Percentiles rank a stretch among this genome's conserved stretches.
Conservation (phyloP, 2,888 invertebrate genomes). For the Harpagoxenus sublaevis region DNA sequence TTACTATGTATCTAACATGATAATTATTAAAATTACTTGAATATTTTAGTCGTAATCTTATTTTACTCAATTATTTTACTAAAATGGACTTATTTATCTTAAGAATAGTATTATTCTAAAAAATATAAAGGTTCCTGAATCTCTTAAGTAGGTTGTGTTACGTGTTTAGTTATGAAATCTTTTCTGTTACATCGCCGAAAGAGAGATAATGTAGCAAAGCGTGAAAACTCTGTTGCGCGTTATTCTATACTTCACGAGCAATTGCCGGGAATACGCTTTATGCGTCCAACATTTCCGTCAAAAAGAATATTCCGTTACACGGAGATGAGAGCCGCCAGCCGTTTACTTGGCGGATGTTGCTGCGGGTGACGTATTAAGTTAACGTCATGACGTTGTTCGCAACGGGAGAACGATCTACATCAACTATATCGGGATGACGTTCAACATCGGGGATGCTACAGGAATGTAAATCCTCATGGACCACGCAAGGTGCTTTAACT, state of each 20-base stretch:
- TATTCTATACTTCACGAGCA: not conserved
- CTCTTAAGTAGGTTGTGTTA: not conserved
- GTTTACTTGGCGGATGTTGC: conserved; percentile 52
- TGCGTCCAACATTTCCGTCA: conserved; percentile 35
- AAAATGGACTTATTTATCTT: not conserved
- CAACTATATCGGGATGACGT: conserved; percentile 23
- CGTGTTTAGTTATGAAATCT: not conserved
- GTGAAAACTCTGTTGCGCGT: not conserved
- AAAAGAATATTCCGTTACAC: conserved; percentile 60
- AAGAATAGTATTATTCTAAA: not conserved
- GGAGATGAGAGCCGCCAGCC: conserved; percentile 34
- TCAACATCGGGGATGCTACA: conserved; percentile 31
- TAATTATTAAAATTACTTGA: not conserved
- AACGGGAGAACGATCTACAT: conserved; percentile 43
- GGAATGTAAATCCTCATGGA: conserved; percentile 52
- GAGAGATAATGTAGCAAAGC: not conserved
- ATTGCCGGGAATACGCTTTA: conserved; percentile 14
- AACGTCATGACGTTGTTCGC: conserved; percentile 56
- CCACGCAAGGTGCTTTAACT: conserved; percentile 37
- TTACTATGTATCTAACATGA: not conserved
- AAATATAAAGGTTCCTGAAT: not conserved
- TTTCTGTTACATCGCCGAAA: not conserved
- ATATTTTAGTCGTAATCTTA: not conserved
- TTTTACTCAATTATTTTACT: not conserved
- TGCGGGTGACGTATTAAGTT: conserved; percentile 66